Evolutionary conservation across 2,797 vertebrate species (phyloP), one percentile per base, ranked within the genome.

Genomic region (Thripadectes ignobilis): DNA sequence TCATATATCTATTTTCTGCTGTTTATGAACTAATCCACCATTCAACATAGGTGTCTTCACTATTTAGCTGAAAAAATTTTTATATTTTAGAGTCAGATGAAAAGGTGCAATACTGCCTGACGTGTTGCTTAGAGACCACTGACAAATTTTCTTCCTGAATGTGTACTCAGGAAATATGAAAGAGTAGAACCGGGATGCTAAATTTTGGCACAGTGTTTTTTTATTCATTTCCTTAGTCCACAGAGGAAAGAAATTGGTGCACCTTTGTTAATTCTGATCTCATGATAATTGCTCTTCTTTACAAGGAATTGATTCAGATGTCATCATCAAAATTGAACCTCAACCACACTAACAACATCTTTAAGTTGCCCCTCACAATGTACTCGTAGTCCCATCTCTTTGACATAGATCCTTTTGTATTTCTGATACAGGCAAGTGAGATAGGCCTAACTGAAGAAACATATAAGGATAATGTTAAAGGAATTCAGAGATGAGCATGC

Each of bases 41-140:
- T 46, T 75, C 51, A 84, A 61, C 29, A 75, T 1, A 46, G 23
- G 11, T 75, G 36, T 75, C 75, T 48, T 89, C 43, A 48, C 29
- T 68, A 84, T 81, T 79, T 71, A 78, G 3, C 3, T 88, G 59
- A 82, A 86, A 90, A 79, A 62, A 41, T 45, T 9, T 41, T 57
- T 75, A 48, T 82, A 72, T 67, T 96, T 91, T 88, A 73, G 29
- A 89, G 55, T 73, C 58, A 80, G 41, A 84, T 22, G 41, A 92
- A 92, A 93, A 54, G 77, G n/a, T 72, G 61, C 65, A 89, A 77
- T 29, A 46, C 36, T 89, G 63, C 58, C 71, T 88, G 59, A 74
- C 79, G 30, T 22, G 93, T 91, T 95, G 95, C 92, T 96, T 96
- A 84, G 93, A 96, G 85, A 96, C 82, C 92, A 88, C 29, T 80